Percentiles rank a stretch among this genome's conserved stretches.
phyloP scores from a whole-genome alignment of 2,113 vertebrate genomes.

The Azemiops feae region DNA sequence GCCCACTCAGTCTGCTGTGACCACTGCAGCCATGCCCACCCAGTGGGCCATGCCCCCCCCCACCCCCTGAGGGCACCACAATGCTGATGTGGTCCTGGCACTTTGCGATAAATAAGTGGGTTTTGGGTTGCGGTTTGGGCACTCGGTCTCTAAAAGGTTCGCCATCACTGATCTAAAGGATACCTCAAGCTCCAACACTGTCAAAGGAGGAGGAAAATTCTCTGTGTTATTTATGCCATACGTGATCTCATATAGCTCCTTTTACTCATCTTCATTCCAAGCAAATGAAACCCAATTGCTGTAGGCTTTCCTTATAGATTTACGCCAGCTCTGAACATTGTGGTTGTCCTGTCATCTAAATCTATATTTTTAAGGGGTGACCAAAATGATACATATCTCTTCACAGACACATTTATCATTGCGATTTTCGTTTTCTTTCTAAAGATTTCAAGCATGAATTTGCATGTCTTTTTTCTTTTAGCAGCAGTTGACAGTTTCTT shows the following conservation, averaged over 20 bases:
- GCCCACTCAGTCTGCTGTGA: too few relatives aligned
- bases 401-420: background rate
- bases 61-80: too few relatives aligned
- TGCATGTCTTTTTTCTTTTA: background rate
- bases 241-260: background rate
- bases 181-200: background rate
- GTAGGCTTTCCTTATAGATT: background rate
- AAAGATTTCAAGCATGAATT: background rate
- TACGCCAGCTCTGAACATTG: background rate
- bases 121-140: too few relatives aligned
- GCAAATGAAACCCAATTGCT: background rate
- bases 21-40: too few relatives aligned
- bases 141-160: too few relatives aligned
- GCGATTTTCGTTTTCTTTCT: background rate
- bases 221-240: background rate
- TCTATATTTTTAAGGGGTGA: background rate
- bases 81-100: too few relatives aligned
- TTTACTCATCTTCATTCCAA: background rate
- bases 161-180: background rate
- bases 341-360: background rate
- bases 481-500: background rate
- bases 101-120: too few relatives aligned
- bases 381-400: background rate
- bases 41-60: too few relatives aligned
- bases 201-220: background rate